Base-by-base conservation (phyloP, 2,888 invertebrate genomes). In the Amblyteles armatorius region DNA sequence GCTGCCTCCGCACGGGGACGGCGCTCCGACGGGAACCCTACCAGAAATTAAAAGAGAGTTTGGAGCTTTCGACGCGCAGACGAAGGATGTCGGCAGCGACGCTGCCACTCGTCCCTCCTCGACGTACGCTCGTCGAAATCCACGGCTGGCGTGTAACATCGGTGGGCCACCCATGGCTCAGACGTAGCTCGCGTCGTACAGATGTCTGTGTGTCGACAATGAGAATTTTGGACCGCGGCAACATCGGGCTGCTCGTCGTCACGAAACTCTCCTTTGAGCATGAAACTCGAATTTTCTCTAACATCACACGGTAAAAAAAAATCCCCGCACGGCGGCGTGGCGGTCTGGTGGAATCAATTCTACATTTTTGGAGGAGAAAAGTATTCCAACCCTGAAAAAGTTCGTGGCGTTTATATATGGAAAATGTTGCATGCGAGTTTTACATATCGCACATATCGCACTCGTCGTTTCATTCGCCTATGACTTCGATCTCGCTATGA, bases 11-110 rank as follows among this genome's bases (percentile, higher is more conserved):
- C 48, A 55, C 44, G 57, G 68, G 26, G 19, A 73, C n/a, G 82
- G 72, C 71, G 76, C 65, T 82, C 71, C 50, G 44, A 40, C 67
- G 50, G 22, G 76, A 63, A 68, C 79, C 79, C 68, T 68, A 72
- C 26, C 79, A 80, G 79, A 88, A 88, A 87, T 88, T 83, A 85
- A 88, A 85, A 84, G 85, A 82, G 88, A 88, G 82, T 88, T 88
- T 87, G 81, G 68, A 85, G 84, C 83, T 86, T 79, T 73, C 78
- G 73, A 67, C 76, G 82, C 52, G 84, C 71, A 36, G 22, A 50
- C 76, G 74, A 87, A 82, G 79, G 78, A 85, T 73, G 40, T 50
- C 55, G 19, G 63, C n/a, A 40, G 33, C 67, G 36, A 55, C 44
- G 77, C 16, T 29, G 26, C 48, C 33, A 3, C 55, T 55, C 40